Evolutionary conservation across 2,113 vertebrate genomes (phyloP), one percentile per base, ranked within the genome.

Genomic region (Phyllopteryx taeniolatus): DNA sequence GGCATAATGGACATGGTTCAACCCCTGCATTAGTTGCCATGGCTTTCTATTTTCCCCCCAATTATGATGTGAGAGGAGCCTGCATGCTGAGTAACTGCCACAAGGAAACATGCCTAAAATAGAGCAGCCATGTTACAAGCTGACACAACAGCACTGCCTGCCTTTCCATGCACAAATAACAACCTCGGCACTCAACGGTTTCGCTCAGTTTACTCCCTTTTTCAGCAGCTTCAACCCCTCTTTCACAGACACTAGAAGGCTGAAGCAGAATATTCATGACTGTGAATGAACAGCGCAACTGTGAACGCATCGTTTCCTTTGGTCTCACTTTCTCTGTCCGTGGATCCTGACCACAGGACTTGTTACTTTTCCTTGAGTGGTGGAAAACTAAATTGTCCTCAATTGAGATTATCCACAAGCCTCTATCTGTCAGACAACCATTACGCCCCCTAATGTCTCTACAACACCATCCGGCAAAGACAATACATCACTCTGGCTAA

Each of bases 51-150:
- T 79, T 66, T 5, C 44, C 44, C 73, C 80, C 74, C 82, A 91
- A 87, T 89, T 85, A 83, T 91, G 89, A 91, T 83, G 85, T 70
- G 77, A 82, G 82, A 87, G 83, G 76, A 85, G 86, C 81, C 83
- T 81, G 81, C 90, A 85, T 84, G 87, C 88, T 91, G 90, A 91
- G 88, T 82, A 89, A 92, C 90, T 85, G 90, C 88, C 90, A 87
- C 88, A 85, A 90, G 84, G 84, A 91, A 87, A 73, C 86, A 73
- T 64, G 84, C 85, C 62, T 74, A 91, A 90, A 93, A 92, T 92
- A 93, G 89, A 81, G 73, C 78, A 39, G 82, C 78, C 77, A 86
- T 83, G 87, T 84, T 89, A 67, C 74, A 87, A 85, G 79, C 87
- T 76, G 71, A 85, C 83, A 85, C 78, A 85, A 83, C 86, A 80